phyloP scores from a whole-genome alignment of 1,140 invertebrate genomes.

The Drosophila pachea region DNA sequence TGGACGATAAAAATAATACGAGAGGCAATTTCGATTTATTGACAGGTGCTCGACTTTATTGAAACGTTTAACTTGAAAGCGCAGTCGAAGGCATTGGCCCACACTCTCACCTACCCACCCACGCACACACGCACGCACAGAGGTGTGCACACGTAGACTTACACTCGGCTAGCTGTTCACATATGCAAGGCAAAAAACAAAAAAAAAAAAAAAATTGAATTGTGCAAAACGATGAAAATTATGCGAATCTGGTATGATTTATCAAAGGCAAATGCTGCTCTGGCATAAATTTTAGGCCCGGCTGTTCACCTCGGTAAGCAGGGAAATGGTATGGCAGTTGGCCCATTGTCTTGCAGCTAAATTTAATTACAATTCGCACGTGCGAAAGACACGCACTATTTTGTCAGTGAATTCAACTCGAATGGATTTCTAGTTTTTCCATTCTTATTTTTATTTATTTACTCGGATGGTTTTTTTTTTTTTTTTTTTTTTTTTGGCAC shows the following conservation, averaged over 20 bases:
- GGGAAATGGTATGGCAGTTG: constrained; percentile 25
- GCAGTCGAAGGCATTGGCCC: constrained; percentile 22
- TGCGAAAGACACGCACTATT: constrained; percentile 59
- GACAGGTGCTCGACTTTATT: constrained; percentile 77
- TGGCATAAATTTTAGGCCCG: constrained; percentile 34
- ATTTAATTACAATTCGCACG: constrained; percentile 63
- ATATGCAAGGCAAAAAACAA: constrained; percentile 58
- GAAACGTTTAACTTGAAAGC: constrained; percentile 75
- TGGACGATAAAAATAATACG: constrained; percentile 76
- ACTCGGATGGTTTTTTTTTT: too few relatives aligned
- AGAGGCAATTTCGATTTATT: constrained; percentile 77
- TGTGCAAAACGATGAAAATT: constrained; percentile 73
- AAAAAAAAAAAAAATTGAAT: constrained; percentile 27
- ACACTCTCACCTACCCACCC: not conserved
- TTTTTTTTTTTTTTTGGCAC: constrained; percentile 37
- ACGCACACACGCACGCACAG: not conserved
- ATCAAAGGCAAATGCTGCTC: constrained; percentile 29
- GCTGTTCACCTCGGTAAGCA: constrained; percentile 25
- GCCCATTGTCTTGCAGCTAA: constrained; percentile 34
- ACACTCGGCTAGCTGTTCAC: constrained; percentile 7
- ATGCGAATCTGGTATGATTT: constrained; percentile 71
- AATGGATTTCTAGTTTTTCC: too few relatives aligned
- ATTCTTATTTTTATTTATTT: too few relatives aligned
- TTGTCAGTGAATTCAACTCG: constrained; percentile 36
- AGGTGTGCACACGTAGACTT: not conserved